Conservation (phyloP, 2,888 invertebrate species). For the Pseudococcus jackbeardsleyi region DNA sequence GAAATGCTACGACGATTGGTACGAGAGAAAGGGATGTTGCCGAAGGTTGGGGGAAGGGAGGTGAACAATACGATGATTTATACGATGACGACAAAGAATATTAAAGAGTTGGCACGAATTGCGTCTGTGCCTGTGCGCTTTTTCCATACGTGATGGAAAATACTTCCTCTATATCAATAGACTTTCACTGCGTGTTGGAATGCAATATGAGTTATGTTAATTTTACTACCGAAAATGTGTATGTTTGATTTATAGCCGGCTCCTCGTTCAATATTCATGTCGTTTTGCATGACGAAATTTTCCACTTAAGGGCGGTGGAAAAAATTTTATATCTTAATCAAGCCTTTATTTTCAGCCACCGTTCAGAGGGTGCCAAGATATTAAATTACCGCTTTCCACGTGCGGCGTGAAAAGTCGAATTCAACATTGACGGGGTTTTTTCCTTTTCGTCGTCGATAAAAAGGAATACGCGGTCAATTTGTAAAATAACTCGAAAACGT, state of each 20-base stretch:
- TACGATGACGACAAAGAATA: conserved; percentile 48
- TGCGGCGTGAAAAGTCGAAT: background rate
- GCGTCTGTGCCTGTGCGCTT: conserved; percentile 10
- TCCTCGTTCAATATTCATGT: conserved; percentile 26
- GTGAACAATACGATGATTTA: conserved; percentile 56
- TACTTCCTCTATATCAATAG: conserved; percentile 36
- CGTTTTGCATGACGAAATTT: conserved; percentile 41
- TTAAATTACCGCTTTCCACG: conserved; percentile 9
- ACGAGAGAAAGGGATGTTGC: background rate
- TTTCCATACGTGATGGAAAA: conserved; percentile 58
- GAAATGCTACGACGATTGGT: background rate
- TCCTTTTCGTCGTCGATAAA: no score
- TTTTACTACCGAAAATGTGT: conserved; percentile 56
- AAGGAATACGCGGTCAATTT: background rate
- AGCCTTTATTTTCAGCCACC: background rate
- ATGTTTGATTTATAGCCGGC: conserved; percentile 58
- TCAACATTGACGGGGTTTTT: background rate
- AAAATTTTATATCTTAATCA: conserved; percentile 55
- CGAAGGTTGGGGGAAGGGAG: background rate
- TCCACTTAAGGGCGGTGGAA: conserved; percentile 27
- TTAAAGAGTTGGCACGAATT: conserved; percentile 51
- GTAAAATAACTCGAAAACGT: conserved; percentile 17
- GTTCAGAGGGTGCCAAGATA: conserved; percentile 5
- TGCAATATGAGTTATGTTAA: conserved; percentile 56
- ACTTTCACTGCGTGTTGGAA: conserved; percentile 60